Conservation (phyloP, 2,113 vertebrate genomes). For the Guaruba guarouba region DNA sequence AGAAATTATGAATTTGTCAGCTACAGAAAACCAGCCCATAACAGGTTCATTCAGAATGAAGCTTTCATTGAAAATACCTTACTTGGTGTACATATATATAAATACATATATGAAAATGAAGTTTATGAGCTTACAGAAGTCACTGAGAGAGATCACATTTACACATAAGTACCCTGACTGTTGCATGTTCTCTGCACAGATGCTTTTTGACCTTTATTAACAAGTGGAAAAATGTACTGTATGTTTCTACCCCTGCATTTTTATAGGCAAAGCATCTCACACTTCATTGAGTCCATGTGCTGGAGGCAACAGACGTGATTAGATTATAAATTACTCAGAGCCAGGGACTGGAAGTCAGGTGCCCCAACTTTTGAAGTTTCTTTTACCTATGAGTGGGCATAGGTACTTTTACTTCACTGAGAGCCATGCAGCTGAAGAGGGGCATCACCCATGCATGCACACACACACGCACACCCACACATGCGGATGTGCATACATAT, state of each 20-base stretch:
- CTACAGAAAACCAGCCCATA: neutral
- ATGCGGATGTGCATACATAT: too few relatives aligned
- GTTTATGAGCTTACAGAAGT: slow-evolving; percentile 45
- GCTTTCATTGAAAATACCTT: neutral
- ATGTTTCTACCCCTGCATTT: neutral
- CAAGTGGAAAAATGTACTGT: neutral
- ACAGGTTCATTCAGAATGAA: neutral
- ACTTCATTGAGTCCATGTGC: slow-evolving; percentile 16
- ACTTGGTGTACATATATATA: neutral
- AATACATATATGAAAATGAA: slow-evolving; percentile 1
- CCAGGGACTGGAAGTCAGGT: neutral
- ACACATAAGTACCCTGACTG: neutral
- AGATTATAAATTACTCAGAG: neutral
- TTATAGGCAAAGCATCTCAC: neutral
- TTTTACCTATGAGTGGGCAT: neutral
- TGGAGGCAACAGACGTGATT: neutral
- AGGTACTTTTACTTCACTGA: neutral
- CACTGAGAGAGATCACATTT: neutral
- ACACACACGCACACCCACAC: accelerated
- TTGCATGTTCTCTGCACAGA: neutral
- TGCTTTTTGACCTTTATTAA: neutral
- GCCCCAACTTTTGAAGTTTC: neutral
- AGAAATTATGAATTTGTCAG: slow-evolving; percentile 13
- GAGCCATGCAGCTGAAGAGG: neutral
- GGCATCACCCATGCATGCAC: accelerated